Evolutionary conservation across 2,113 vertebrate species (phyloP), one percentile per base, ranked within the genome.

Genomic region (Phocoena phocoena): DNA sequence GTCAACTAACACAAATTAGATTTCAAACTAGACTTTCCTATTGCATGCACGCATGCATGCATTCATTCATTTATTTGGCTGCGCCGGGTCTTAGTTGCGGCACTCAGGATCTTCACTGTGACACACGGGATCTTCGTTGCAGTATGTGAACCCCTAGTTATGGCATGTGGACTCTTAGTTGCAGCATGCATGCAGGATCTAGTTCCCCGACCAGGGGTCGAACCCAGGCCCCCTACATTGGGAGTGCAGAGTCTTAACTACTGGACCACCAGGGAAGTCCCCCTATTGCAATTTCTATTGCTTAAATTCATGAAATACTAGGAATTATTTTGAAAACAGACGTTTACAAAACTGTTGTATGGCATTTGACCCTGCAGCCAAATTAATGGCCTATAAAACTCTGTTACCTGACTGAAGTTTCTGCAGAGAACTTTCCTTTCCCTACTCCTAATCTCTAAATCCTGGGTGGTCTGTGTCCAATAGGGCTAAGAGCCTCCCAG

Each of bases 321-420:
- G 77, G 55, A 58, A 70, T 68, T 87, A 79, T 63, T 96, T 36
- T 88, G 70, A 77, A 93, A 95, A 88, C 44, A 71, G 63, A 95
- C 10, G 28, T 36, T 87, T 33, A 18, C 2, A 77, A 76, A 76
- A 94, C 63, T 74, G 70, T 20, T 81, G 15, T 60, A 18, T 60
- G 38, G 65, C 36, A 76, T 28, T 80, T 8, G 20, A 53, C 10
- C 53, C 15, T 89, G 18, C 58, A 23, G 53, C 70, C 71, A 88
- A 91, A 93, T 71, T 55, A 67, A 76, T n/a, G 74, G 63, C 62
- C 85, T 74, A 50, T 44, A 36, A 91, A 88, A 91, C 26, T 33
- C 26, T 96, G 62, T 62, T 70, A 50, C 20, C 26, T 15, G 11
- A 44, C 44, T 41, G 25, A 44, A 62, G 44, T 65, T 86, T 80